Base-by-base conservation (phyloP, 1,140 invertebrate genomes). In the Halotydeus destructor region DNA sequence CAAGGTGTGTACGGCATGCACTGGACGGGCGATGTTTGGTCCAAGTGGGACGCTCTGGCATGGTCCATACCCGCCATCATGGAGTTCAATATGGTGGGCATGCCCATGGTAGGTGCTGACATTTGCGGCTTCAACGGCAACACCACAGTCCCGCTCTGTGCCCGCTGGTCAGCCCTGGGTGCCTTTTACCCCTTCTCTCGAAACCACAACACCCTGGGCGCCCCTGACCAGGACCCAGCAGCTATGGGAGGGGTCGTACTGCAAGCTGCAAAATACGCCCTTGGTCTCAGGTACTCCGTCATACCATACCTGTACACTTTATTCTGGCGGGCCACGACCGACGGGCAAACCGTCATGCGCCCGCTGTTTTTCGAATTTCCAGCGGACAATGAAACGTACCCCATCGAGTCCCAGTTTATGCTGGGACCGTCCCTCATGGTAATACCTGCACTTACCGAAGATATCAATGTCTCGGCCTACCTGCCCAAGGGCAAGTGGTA, bases 291-390 rank as follows among this genome's bases (percentile, higher is more conserved):
- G 33, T 88, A 88, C 55, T 60, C 61, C 2, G 58, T 86, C 2
- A 58, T 88, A 16, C 81, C 82, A 0, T 79, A 79, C 57, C 68
- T 85, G 1, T 66, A 67, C 49, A 60, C 62, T 12, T 45, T 58
- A 11, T 57, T 66, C 31, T 32, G 12, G 12, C 11, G 25, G n/a
- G 39, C 39, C 6, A 55, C 57, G 44, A 31, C 44, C 0, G 41
- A 51, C 19, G 64, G 61, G 3, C 35, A 43, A 2, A 55, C 61
- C 1, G 57, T 65, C 0, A 70, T 71, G 2, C 61, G 76, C 25
- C 78, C 82, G 11, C 54, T 86, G 33, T 82, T 84, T 60, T 75
- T 78, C 52, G 74, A 78, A 75, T 81, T 76, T 57, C 66, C 68
- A 0, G 53, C 64, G 6, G 76, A 88, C 55, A 50, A 50, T 9